Base-by-base conservation (phyloP, 2,797 vertebrate genomes). In the Onychomys arenicola region DNA sequence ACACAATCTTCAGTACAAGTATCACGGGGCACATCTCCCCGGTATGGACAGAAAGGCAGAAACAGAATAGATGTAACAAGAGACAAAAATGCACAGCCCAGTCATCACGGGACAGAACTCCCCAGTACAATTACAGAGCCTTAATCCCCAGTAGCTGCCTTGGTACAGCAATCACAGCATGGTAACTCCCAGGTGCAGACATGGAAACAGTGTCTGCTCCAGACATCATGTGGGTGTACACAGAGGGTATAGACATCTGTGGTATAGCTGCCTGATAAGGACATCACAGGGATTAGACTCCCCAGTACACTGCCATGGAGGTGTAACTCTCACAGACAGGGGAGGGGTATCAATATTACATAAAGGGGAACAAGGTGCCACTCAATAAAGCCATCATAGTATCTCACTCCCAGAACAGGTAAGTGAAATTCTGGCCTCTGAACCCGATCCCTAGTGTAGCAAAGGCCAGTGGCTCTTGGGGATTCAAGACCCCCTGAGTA, bases 391-490 rank as follows among this genome's bases (percentile, higher is more conserved):
- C 37, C 78, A 5, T 34, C 11, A 32, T 0, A 27, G 21, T 19
- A 4, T 34, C 4, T 52, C 55, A 92, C 21, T 65, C 75, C 71
- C 78, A 88, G n/a, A 94, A 73, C 34, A 78, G 63, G 86, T 11
- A 46, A 59, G 77, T 82, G 34, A 92, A 52, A 96, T 37, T 97
- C 81, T 78, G 59, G 19, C 65, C 75, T 85, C 65, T 90, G 61
- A 90, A 69, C 23, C 11, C 73, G 52, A 27, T 2, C n/a, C 40
- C 46, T 16, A 77, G 14, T 29, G 43, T 46, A 55, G 57, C 76
- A 92, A 92, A 93, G 52, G 83, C 34, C 75, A 23, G 77, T 55
- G 46, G 89, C 25, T 32, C n/a, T 71, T 71, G 78, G 73, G 91
- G 43, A 88, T n/a, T 84, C 67, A 29, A 57, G 76, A 71, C 27